Conservation (phyloP, 2,888 invertebrate genomes). For the Adelphocoris suturalis region DNA sequence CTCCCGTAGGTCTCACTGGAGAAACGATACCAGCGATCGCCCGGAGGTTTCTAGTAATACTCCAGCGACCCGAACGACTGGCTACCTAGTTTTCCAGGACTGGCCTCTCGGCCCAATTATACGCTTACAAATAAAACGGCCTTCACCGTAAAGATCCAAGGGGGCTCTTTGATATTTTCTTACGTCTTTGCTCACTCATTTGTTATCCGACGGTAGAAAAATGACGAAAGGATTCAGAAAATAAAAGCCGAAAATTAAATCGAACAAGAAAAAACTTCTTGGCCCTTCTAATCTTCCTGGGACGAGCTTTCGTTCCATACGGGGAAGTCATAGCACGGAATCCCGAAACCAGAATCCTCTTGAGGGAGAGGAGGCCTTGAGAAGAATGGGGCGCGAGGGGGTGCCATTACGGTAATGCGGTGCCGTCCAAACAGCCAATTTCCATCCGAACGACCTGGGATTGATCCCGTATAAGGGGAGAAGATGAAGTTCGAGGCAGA, state of each 20-base stretch:
- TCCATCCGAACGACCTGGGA: slow-evolving; percentile 32
- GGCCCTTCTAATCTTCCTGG: neutral
- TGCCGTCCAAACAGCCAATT: slow-evolving; percentile 34
- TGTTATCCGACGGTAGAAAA: neutral
- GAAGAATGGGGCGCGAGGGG: neutral
- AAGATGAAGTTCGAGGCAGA: slow-evolving; percentile 29
- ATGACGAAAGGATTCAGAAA: neutral
- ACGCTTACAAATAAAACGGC: neutral
- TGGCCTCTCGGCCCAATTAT: slow-evolving; percentile 17
- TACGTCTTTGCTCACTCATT: neutral
- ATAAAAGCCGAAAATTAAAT: slow-evolving; percentile 6
- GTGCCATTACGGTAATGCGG: slow-evolving; percentile 39
- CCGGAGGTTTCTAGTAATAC: neutral
- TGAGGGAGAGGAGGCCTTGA: neutral
- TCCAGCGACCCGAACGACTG: slow-evolving; percentile 4
- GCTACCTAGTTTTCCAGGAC: slow-evolving; percentile 10
- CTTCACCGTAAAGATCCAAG: neutral
- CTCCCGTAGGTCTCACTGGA: neutral
- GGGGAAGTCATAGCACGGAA: neutral
- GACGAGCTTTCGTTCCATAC: neutral
- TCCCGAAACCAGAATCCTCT: slow-evolving; percentile 6
- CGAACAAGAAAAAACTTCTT: neutral
- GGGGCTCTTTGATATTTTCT: neutral
- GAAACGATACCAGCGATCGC: neutral
- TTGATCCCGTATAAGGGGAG: slow-evolving; percentile 38